These are phyloP conservation scores for Imbricaverruca yamaguchii DNA, from an alignment of 2,888 invertebrate species.

Conservation along the genomic window DNA sequence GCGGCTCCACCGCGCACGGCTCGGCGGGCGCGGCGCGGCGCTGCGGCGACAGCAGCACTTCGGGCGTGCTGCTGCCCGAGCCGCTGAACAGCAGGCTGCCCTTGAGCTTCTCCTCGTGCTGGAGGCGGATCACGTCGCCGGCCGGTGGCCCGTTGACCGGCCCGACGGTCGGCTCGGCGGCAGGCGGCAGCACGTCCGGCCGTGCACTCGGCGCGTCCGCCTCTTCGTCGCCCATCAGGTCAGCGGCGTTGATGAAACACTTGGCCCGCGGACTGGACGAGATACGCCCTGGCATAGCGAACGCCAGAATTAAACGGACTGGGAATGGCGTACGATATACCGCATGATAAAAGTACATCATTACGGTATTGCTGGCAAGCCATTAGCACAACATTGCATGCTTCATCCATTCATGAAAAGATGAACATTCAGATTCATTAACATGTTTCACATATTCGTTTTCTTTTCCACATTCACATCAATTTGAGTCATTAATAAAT, in stretches of 20 bases:
- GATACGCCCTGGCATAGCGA: neutral
- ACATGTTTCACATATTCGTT: too few relatives aligned
- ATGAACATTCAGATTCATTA: too few relatives aligned
- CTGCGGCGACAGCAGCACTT: neutral
- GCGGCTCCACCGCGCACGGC: neutral
- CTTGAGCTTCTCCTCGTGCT: constrained; percentile 12
- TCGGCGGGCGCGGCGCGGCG: neutral
- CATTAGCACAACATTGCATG: too few relatives aligned
- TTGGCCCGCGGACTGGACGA: neutral
- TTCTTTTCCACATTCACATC: too few relatives aligned
- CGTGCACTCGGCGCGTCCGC: neutral
- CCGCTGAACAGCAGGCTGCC: constrained; percentile 12
- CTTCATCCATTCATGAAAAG: too few relatives aligned
- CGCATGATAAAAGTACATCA: too few relatives aligned
- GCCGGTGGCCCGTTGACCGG: neutral
- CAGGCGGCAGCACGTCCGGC: constrained; percentile 1
- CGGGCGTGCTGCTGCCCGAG: neutral
- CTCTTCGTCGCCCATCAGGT: neutral
- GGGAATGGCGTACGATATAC: too few relatives aligned
- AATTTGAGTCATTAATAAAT: too few relatives aligned
- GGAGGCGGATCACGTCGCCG: neutral
- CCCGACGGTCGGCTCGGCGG: neutral
- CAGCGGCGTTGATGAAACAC: constrained; percentile 5
- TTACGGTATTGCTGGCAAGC: too few relatives aligned
- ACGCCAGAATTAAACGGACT: too few relatives aligned